Conservation (phyloP, 1,140 invertebrate genomes). For the Cyclina sinensis region DNA sequence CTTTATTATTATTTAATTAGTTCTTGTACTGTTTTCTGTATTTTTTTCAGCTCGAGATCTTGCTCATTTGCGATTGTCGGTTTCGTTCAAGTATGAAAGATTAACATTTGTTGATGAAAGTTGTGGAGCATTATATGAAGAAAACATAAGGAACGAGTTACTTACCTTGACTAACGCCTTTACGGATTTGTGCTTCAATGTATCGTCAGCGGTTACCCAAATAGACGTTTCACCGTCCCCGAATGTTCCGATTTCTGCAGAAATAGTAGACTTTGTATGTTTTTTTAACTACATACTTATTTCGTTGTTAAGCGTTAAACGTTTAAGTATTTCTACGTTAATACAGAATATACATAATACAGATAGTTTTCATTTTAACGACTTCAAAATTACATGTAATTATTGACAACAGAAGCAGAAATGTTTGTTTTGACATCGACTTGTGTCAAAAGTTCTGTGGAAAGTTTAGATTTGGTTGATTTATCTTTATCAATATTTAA, state of each 20-base stretch:
- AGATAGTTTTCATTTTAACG: no score
- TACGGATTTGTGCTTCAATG: conserved; percentile 2
- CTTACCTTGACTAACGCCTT: conserved; percentile 36
- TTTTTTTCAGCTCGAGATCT: conserved; percentile 25
- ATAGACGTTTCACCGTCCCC: conserved; percentile 17
- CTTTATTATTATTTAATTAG: no score
- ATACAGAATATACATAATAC: no score
- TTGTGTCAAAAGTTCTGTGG: no score
- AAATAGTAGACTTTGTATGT: background rate
- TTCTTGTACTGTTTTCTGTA: no score
- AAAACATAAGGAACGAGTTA: background rate
- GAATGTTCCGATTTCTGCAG: background rate
- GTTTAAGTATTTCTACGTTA: no score
- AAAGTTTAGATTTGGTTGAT: no score
- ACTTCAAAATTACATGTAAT: no score
- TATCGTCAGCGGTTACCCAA: background rate
- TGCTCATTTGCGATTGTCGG: background rate
- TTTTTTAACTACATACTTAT: background rate
- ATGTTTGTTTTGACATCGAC: no score
- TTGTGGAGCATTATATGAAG: background rate
- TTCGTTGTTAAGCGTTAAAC: no score
- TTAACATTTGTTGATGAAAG: background rate
- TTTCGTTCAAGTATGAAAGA: background rate
- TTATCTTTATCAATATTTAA: no score
- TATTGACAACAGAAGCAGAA: no score